Conservation (phyloP, 1,140 invertebrate genomes). For the Dryas iulia region DNA sequence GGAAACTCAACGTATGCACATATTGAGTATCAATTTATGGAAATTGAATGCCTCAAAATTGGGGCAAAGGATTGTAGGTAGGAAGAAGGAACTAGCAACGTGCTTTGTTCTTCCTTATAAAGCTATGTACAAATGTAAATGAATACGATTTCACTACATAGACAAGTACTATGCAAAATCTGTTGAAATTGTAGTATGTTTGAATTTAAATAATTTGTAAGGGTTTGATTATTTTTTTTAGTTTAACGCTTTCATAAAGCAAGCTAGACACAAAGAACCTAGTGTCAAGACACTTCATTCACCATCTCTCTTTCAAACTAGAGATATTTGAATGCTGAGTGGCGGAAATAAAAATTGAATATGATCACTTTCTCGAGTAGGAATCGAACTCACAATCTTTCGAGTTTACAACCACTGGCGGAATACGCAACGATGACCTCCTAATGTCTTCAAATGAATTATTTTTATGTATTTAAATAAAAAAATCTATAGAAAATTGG, state of each 20-base stretch:
- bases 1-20: slow-evolving; percentile 20
- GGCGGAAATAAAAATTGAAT: too few species aligned
- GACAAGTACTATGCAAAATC: not conserved
- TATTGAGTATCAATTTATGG: slow-evolving; percentile 29
- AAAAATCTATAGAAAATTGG: not conserved
- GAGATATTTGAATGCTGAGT: too few species aligned
- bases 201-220: not conserved
- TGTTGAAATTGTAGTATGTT: not conserved
- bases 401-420: too few species aligned
- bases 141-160: not conserved
- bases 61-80: slow-evolving; percentile 20
- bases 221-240: too few species aligned
- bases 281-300: too few species aligned
- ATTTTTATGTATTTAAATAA: not conserved
- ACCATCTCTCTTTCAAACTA: too few species aligned
- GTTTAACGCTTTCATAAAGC: too few species aligned
- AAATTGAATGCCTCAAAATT: slow-evolving; percentile 26
- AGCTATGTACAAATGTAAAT: not conserved
- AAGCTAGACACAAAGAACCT: too few species aligned
- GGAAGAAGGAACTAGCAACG: not conserved
- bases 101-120: not conserved
- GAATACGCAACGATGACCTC: too few species aligned
- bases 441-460: too few species aligned
- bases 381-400: too few species aligned
- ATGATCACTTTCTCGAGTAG: too few species aligned